Percentiles rank a stretch among this genome's conserved stretches.
phyloP scores from a whole-genome alignment of 2,797 vertebrate genomes.

The Gambusia yucatana region DNA sequence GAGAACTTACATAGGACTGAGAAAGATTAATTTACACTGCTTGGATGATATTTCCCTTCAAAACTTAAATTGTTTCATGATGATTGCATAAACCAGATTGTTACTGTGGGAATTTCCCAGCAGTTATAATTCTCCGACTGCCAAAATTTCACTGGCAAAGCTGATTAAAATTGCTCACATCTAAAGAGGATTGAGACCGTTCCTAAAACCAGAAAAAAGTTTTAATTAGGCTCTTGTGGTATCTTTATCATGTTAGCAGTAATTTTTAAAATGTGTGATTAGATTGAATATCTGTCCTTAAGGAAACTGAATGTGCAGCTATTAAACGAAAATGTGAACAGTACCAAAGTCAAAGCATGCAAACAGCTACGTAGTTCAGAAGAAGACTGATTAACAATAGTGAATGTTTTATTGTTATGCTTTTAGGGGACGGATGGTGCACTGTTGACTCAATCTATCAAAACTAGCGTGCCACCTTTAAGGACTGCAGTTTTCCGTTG shows the following conservation, averaged over 20 bases:
- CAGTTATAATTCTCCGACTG: conserved; percentile 12
- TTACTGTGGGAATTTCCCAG: not conserved
- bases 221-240: conserved; percentile 8
- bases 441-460: conserved; percentile 8
- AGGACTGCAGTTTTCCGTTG: conserved; percentile 7
- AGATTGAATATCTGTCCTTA: conserved; percentile 5
- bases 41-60: not conserved
- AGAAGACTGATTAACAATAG: not conserved
- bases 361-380: not conserved
- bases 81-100: not conserved
- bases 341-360: not conserved
- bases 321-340: conserved; percentile 12
- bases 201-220: not conserved
- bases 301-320: conserved; percentile 8
- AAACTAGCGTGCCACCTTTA: not conserved
- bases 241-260: not conserved
- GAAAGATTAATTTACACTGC: not conserved
- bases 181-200: conserved; percentile 7
- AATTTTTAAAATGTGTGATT: not conserved
- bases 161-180: conserved; percentile 17
- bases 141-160: conserved; percentile 11
- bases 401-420: not conserved
- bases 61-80: not conserved
- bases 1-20: not conserved
- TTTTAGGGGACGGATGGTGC: not conserved